Conservation (phyloP, 2,113 vertebrate genomes). For the Oryzias woworae region DNA sequence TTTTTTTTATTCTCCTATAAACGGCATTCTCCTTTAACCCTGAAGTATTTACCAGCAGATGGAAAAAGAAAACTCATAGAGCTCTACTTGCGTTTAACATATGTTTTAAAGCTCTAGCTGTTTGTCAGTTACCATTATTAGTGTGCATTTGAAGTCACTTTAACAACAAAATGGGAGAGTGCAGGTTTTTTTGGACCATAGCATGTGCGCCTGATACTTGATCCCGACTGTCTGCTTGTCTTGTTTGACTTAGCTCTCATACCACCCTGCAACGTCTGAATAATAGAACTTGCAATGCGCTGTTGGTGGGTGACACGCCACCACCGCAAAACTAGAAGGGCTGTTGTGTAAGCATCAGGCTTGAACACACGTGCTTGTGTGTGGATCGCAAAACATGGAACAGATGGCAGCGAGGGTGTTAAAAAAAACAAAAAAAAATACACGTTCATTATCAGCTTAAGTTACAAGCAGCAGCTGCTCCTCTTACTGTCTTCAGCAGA, state of each 20-base stretch:
- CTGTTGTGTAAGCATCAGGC: conserved; percentile 69
- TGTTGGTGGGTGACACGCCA: conserved; percentile 50
- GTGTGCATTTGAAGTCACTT: background rate
- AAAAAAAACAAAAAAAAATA: conserved; percentile 67
- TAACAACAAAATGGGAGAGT: background rate
- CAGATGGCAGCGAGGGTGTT: conserved; percentile 74
- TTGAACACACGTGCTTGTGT: conserved; percentile 49
- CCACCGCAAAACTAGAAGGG: conserved; percentile 24
- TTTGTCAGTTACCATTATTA: conserved; percentile 2
- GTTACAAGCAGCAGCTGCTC: conserved; percentile 65
- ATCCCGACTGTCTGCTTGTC: conserved; percentile 24
- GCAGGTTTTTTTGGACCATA: background rate
- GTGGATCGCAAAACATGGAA: conserved; percentile 64
- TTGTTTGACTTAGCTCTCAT: background rate
- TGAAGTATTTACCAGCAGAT: conserved; percentile 33
- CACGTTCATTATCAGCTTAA: conserved; percentile 59
- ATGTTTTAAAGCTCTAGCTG: conserved; percentile 6
- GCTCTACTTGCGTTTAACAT: conserved; percentile 19
- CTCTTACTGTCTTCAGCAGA: conserved; percentile 31
- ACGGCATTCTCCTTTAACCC: conserved; percentile 41
- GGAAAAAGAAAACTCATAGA: conserved; percentile 17
- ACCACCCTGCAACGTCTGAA: conserved; percentile 46
- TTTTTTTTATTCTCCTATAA: conserved; percentile 35
- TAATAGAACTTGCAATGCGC: conserved; percentile 41
- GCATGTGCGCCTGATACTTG: conserved; percentile 35